These are phyloP conservation scores for Chirona hameri DNA, from an alignment of 2,888 invertebrate species.

Conservation along the genomic window DNA sequence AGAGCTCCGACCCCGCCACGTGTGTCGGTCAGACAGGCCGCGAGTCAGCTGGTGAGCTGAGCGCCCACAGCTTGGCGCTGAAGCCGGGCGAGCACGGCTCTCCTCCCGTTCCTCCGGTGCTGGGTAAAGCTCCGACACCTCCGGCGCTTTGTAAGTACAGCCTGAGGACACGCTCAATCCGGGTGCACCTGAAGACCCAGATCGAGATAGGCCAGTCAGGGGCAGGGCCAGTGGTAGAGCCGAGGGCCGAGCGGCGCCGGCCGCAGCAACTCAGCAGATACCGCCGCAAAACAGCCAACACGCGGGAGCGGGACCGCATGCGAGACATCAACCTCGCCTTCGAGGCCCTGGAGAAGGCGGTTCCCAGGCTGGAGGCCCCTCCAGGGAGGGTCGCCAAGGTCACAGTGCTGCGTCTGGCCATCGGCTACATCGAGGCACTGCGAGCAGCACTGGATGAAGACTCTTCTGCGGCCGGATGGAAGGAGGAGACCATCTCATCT, in stretches of 20 bases:
- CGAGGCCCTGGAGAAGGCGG: constrained; percentile 70
- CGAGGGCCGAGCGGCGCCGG: no score
- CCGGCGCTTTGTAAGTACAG: not conserved
- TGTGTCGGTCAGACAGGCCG: not conserved
- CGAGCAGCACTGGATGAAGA: constrained; percentile 63
- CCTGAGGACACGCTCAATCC: not conserved
- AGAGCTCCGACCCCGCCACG: not conserved
- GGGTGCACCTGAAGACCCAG: not conserved
- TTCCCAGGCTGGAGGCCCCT: constrained; percentile 56
- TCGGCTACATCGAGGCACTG: constrained; percentile 78
- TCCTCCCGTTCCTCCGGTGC: no score
- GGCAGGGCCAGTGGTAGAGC: constrained; percentile 44
- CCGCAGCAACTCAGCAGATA: constrained; percentile 78
- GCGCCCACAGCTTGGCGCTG: no score
- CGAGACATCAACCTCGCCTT: constrained; percentile 86
- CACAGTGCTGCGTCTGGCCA: constrained; percentile 77
- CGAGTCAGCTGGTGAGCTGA: not conserved
- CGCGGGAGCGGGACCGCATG: constrained; percentile 81
- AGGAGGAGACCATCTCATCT: no score
- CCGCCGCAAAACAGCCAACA: constrained; percentile 83
- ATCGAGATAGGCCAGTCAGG: not conserved
- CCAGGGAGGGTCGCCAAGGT: constrained; percentile 82
- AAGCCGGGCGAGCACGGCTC: no score
- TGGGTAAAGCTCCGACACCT: not conserved
- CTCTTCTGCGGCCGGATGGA: no score